Evolutionary conservation across 2,797 vertebrate genomes (phyloP).

Genomic region (Sus cebifrons): DNA sequence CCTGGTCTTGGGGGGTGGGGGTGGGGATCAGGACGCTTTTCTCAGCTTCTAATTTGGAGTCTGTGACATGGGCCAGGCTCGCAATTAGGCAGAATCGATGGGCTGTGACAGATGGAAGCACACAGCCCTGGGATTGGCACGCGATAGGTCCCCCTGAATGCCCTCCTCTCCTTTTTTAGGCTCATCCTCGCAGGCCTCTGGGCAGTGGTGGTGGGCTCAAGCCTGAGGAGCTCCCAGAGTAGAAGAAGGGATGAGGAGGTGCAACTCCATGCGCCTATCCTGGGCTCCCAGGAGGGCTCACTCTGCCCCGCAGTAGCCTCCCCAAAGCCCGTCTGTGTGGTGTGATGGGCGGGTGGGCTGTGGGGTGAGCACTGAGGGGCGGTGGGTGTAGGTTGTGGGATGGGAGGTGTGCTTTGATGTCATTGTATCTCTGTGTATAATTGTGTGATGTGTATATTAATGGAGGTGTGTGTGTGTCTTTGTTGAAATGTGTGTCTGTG

Average conservation of each 20-base stretch:
- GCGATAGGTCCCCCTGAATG: neutral
- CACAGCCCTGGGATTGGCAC: neutral
- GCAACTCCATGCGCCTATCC: neutral
- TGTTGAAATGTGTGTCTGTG: conserved; percentile 16
- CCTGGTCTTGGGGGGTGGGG: neutral
- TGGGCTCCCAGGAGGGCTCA: neutral
- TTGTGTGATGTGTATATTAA: neutral
- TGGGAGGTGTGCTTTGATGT: neutral
- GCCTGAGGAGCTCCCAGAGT: neutral
- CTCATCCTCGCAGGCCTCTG: neutral
- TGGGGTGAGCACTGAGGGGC: neutral
- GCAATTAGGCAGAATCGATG: neutral
- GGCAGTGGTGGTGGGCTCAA: neutral
- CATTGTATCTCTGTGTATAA: neutral
- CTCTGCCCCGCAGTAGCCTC: neutral
- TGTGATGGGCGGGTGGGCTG: neutral
- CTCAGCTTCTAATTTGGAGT: neutral
- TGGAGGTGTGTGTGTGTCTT: neutral
- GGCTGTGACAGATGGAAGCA: neutral
- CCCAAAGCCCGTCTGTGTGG: neutral
- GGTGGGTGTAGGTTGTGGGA: neutral
- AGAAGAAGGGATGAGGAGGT: neutral
- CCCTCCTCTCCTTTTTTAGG: neutral
- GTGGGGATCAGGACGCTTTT: neutral
- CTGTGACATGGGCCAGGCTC: neutral